Percentiles rank a stretch among this genome's conserved stretches.
phyloP scores from a whole-genome alignment of 2,797 vertebrate species.

The Bothrops alternatus region DNA sequence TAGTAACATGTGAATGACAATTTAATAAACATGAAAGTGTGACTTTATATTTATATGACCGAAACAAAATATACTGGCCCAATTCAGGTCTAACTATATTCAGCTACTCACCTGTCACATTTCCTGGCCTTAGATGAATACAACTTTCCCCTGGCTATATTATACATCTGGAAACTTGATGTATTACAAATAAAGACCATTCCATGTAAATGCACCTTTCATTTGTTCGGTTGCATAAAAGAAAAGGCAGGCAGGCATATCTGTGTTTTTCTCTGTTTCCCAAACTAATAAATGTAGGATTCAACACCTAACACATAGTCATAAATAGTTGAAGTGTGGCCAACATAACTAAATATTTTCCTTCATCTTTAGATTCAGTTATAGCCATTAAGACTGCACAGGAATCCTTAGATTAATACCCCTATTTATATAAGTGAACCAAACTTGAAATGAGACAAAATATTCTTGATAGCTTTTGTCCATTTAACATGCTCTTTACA shows the following conservation, averaged over 20 bases:
- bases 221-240: neutral
- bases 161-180: neutral
- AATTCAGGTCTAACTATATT: neutral
- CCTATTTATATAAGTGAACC: neutral
- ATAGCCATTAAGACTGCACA: neutral
- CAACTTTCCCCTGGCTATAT: neutral
- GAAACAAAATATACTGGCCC: neutral
- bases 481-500: neutral
- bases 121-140: neutral
- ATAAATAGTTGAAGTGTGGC: neutral
- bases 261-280: neutral
- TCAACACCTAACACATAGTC: neutral
- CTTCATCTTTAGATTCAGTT: neutral
- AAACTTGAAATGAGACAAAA: neutral
- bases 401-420: neutral
- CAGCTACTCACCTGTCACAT: neutral
- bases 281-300: neutral
- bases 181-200: neutral
- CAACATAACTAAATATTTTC: neutral
- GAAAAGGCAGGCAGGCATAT: neutral
- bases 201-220: neutral
- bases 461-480: neutral
- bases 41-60: neutral
- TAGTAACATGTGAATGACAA: neutral
- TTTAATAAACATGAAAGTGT: neutral